phyloP scores from a whole-genome alignment of 1,140 invertebrate species.

The Anastrepha obliqua region DNA sequence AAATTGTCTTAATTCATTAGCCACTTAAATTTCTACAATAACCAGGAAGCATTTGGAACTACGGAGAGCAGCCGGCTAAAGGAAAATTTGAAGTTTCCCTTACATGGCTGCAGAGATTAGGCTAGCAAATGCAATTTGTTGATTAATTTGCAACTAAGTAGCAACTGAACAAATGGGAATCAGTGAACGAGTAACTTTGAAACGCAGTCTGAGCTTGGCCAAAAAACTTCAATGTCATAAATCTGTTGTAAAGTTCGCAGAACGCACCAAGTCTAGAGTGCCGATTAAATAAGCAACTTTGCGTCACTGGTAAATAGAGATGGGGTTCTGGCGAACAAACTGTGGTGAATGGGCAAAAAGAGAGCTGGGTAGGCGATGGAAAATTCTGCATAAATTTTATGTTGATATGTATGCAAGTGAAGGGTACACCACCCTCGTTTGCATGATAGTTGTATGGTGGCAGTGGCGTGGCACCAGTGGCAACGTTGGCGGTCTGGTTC shows the following conservation, averaged over 20 bases:
- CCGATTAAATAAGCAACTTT: background rate
- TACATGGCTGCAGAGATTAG: background rate
- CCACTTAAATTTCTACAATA: background rate
- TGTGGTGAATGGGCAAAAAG: background rate
- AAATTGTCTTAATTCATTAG: background rate
- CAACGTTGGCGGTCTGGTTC: background rate
- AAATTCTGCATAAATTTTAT: too few relatives aligned
- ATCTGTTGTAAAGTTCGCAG: background rate
- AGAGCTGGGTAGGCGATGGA: background rate
- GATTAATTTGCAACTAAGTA: slow-evolving; percentile 12
- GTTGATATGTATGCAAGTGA: too few relatives aligned
- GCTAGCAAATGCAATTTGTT: slow-evolving; percentile 21
- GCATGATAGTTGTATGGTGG: too few relatives aligned
- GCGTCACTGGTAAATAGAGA: background rate
- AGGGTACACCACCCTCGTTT: too few relatives aligned
- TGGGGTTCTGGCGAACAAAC: too few relatives aligned
- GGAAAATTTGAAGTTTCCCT: background rate
- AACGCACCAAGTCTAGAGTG: background rate
- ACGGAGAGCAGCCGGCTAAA: background rate
- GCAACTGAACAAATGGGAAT: background rate
- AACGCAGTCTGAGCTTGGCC: background rate
- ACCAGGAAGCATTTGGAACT: too few relatives aligned
- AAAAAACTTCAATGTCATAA: slow-evolving; percentile 19
- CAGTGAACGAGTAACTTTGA: background rate
- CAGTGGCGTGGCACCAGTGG: background rate